Percentiles rank a stretch among this genome's conserved stretches.
Evolutionary conservation across 2,797 vertebrate species (phyloP).

Genomic region (Melanotaenia boesemani): DNA sequence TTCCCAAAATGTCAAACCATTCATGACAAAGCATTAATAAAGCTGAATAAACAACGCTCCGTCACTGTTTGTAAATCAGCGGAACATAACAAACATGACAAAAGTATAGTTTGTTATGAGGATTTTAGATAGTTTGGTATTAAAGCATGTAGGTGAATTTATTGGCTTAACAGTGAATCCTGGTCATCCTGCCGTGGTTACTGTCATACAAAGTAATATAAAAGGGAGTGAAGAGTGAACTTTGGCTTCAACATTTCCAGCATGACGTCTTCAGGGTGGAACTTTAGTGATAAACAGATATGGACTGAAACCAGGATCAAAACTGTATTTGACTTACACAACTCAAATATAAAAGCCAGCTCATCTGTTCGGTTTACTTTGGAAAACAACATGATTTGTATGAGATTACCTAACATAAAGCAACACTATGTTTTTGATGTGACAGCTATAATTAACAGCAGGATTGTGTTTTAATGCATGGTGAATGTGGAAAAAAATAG

Average conservation of each 20-base stretch:
- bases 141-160: conserved; percentile 11
- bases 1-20: not conserved
- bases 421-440: not conserved
- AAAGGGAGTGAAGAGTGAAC: conserved; percentile 49
- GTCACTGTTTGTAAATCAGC: not conserved
- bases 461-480: not conserved
- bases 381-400: conserved; percentile 22
- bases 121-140: not conserved
- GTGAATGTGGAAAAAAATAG: not conserved
- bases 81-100: not conserved
- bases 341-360: conserved; percentile 11
- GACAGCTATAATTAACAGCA: not conserved
- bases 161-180: conserved; percentile 11
- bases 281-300: conserved; percentile 37
- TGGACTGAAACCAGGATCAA: conserved; percentile 19
- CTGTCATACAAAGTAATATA: conserved; percentile 20
- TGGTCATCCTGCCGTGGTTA: conserved; percentile 5
- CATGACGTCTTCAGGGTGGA: conserved; percentile 12
- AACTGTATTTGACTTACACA: conserved; percentile 10
- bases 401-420: conserved; percentile 14
- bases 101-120: not conserved
- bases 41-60: not conserved
- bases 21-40: not conserved
- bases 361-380: conserved; percentile 44
- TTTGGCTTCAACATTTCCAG: conserved; percentile 40